Evolutionary conservation across 2,888 invertebrate genomes (phyloP).

Genomic region (Sphaerophoria taeniata): DNA sequence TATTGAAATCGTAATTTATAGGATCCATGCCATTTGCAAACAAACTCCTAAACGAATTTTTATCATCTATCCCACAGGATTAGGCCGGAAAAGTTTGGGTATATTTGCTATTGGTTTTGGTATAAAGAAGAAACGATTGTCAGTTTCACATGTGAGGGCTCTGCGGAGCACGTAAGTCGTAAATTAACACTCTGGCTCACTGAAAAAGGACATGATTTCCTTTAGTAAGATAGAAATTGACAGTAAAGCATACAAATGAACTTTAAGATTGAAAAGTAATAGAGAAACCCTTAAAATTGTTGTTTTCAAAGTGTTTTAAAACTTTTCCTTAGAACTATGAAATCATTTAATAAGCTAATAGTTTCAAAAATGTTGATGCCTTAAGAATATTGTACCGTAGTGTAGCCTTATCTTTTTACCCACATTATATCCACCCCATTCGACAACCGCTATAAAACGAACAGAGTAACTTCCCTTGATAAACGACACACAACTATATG

Average conservation of each 20-base stretch:
- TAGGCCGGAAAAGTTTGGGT: too few species aligned
- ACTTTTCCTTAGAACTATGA: too few species aligned
- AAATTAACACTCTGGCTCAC: slow-evolving; percentile 7
- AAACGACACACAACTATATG: background rate
- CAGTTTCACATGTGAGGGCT: slow-evolving; percentile 30
- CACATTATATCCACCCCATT: too few species aligned
- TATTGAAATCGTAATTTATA: slow-evolving; percentile 25
- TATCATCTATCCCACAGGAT: slow-evolving; percentile 2
- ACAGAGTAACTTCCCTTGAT: background rate
- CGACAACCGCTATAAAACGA: background rate
- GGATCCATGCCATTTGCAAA: slow-evolving; percentile 15
- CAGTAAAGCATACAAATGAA: too few species aligned
- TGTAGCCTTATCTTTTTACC: too few species aligned
- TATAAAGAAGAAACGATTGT: slow-evolving; percentile 18
- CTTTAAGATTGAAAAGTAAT: too few species aligned
- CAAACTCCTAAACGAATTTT: slow-evolving; percentile 16
- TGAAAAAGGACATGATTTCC: background rate
- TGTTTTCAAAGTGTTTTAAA: too few species aligned
- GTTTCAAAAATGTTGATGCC: too few species aligned
- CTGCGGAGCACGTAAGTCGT: slow-evolving; percentile 19
- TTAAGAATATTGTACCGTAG: too few species aligned
- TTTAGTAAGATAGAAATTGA: too few species aligned
- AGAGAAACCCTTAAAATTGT: too few species aligned
- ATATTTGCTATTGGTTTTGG: background rate
- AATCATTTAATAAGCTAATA: too few species aligned